A percentile compares a stretch with the other conserved stretches of the same genome.
Conservation (phyloP, 2,888 invertebrate genomes). For the Autographa gamma region DNA sequence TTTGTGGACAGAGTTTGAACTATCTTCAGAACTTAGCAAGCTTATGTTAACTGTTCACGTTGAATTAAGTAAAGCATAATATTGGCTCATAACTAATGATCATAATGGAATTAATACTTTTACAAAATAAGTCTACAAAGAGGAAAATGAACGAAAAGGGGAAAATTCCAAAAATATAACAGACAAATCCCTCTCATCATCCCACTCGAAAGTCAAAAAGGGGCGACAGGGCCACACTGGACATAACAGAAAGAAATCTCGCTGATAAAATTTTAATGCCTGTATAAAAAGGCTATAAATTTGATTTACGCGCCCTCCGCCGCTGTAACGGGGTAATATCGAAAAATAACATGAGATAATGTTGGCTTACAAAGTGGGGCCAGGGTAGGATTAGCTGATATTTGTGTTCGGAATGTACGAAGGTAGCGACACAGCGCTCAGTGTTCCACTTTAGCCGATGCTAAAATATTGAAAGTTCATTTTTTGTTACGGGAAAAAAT, state of each 20-base stretch:
- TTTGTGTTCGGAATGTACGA: conserved; percentile 68
- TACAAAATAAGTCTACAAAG: neutral
- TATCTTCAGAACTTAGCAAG: neutral
- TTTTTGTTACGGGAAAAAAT: neutral
- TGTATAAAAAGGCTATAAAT: conserved; percentile 88
- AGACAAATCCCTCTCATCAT: conserved; percentile 59
- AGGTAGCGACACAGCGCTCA: conserved; percentile 28
- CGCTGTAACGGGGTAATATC: conserved; percentile 87
- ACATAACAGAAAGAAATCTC: conserved; percentile 85
- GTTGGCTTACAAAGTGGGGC: conserved; percentile 82
- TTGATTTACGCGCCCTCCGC: conserved; percentile 85
- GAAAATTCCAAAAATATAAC: conserved; percentile 41
- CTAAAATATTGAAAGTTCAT: neutral
- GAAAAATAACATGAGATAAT: conserved; percentile 87
- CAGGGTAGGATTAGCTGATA: conserved; percentile 75
- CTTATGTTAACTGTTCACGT: neutral
- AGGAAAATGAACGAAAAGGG: conserved; percentile 19
- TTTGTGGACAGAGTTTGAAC: neutral
- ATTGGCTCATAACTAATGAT: neutral
- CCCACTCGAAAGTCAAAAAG: conserved; percentile 70
- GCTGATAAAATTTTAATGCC: conserved; percentile 88
- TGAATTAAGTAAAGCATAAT: neutral
- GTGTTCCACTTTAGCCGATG: neutral
- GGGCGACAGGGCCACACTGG: conserved; percentile 78
- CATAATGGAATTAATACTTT: neutral